Evolutionary conservation across 2,797 vertebrate genomes (phyloP).

Genomic region (Lepus oiostolus): DNA sequence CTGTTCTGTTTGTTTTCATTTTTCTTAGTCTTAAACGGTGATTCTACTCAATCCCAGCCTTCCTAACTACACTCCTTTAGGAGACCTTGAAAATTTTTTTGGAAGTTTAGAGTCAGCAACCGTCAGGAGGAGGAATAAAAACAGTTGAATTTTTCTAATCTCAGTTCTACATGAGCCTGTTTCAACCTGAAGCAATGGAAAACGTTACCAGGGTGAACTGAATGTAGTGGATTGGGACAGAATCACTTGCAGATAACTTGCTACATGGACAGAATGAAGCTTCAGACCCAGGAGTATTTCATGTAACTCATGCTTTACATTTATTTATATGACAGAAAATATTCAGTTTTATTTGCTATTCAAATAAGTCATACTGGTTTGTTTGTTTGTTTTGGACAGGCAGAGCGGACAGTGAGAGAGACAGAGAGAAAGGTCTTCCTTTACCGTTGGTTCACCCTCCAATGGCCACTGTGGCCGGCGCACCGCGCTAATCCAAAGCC

Average conservation of each 20-base stretch:
- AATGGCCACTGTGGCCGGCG: too few relatives aligned
- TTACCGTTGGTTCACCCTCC: too few relatives aligned
- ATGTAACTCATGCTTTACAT: not conserved
- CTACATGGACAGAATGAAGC: not conserved
- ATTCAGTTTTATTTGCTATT: not conserved
- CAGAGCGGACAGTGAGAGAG: too few relatives aligned
- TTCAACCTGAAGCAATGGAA: not conserved
- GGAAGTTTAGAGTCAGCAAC: not conserved
- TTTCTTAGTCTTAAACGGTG: not conserved
- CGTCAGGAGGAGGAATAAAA: not conserved
- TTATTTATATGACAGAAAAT: not conserved
- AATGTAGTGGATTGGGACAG: not conserved
- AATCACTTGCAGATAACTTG: not conserved
- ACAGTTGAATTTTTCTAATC: not conserved
- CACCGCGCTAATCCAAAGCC: too few relatives aligned
- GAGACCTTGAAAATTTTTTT: not conserved
- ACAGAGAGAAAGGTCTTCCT: too few relatives aligned
- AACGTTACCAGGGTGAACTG: not conserved
- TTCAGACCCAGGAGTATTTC: not conserved
- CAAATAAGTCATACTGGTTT: not conserved
- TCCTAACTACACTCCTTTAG: not conserved
- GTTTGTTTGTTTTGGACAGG: too few relatives aligned
- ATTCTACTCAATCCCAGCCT: not conserved
- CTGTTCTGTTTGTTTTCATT: not conserved
- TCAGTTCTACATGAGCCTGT: not conserved